phyloP scores from a whole-genome alignment of 2,113 vertebrate genomes.

The Passerina amoena region DNA sequence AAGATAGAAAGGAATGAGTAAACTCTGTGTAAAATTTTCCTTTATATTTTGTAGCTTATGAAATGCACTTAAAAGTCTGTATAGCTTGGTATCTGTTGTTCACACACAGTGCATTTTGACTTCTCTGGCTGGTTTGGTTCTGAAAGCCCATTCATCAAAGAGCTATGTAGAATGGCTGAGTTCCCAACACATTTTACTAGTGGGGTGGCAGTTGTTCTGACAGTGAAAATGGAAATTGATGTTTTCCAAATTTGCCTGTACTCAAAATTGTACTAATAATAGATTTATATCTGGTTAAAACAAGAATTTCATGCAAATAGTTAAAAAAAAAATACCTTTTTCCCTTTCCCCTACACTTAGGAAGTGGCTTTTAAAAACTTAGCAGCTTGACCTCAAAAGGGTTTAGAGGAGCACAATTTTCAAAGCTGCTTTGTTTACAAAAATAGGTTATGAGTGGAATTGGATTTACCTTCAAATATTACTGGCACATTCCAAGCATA shows the following conservation, averaged over 20 bases:
- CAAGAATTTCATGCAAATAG: background rate
- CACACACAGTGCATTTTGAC: background rate
- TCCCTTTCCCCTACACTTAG: background rate
- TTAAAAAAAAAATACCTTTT: background rate
- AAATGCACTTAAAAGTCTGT: background rate
- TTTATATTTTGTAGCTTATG: background rate
- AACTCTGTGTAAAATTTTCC: background rate
- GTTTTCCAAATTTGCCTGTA: background rate
- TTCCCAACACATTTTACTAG: background rate
- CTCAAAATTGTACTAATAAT: background rate
- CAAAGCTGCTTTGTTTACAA: conserved; percentile 9
- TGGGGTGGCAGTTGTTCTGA: background rate
- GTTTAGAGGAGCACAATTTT: background rate
- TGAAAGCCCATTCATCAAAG: background rate
- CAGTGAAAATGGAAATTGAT: background rate
- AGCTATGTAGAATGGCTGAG: background rate
- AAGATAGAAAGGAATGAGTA: background rate
- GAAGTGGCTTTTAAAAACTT: conserved; percentile 10
- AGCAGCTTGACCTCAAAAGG: background rate
- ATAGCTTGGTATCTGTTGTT: background rate
- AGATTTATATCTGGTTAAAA: background rate
- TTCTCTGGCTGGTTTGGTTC: background rate
- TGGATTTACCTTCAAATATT: background rate
- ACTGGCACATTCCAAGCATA: background rate
- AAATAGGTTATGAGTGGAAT: background rate